Evolutionary conservation across 2,113 vertebrate genomes (phyloP), one percentile per base, ranked within the genome.

Genomic region (Spermophilus dauricus): DNA sequence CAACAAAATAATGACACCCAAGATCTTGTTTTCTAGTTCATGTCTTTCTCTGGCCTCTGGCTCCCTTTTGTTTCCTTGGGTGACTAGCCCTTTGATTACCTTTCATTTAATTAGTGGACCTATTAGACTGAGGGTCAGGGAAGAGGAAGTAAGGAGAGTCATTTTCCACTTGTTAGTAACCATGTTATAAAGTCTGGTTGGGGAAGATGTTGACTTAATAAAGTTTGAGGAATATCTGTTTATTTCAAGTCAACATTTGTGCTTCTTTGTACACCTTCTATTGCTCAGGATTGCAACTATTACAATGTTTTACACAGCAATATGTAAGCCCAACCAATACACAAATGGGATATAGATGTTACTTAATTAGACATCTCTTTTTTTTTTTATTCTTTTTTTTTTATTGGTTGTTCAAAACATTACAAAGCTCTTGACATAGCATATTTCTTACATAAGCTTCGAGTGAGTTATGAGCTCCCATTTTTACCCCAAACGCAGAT

Each of bases 141-240:
- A 78, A 77, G 51, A 86, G 22, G 76, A 69, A 73, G 53, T 37
- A 48, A 24, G 61, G 14, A 82, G 37, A 89, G 8, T 83, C 7
- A 93, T 93, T 95, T 93, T 95, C 78, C 91, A 80, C 63, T 95
- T 86, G 78, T 93, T 89, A 91, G 45, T 81, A 75, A 75, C 83
- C n/a, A 51, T 65, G 65, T 65, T 86, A 61, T 86, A 86, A 96
- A 89, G 65, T 92, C 88, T 94, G n/a, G 7, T 70, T 89, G 37
- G 63, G 69, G 14, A 69, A 77, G 39, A 75, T 32, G 26, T 94
- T 93, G 51, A 77, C 28, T 82, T 93, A 51, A 70, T 81, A 28
- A 76, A 10, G 45, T 94, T 96, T 84, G 63, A 76, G 58, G 76
- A 92, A 84, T 84, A 96, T 78, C 39, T 90, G 56, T 77, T 90